Base-by-base conservation (phyloP, 92 coral and sea anemone genomes). In the Zoanthus gigantus region DNA sequence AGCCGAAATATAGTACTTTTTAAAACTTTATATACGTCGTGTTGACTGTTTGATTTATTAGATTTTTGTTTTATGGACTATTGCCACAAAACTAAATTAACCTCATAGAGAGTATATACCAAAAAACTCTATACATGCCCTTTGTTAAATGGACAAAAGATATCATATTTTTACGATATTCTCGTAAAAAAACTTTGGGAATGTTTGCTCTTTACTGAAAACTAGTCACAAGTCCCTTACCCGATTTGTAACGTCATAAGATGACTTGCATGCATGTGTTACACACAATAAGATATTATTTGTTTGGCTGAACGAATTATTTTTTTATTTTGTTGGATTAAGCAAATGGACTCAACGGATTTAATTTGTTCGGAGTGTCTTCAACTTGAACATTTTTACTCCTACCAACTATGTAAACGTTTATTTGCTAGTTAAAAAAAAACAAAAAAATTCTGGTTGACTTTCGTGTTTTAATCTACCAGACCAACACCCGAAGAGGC, bases 401-500 rank as follows among this genome's bases (percentile, higher is more conserved):
- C 3, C 1, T 34, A 34, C 42, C 42, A 34, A 1, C 42, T 34
- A 3, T 34, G 42, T 34, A 34, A 34, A 34, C 42, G 42, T 37
- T 37, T 37, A 37, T 37, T 37, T 37, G 42, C 42, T 37, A 37
- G 42, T 1, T 37, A 37, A 37, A 37, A 37, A 37, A 37, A 2
- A 1, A 23, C 23, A 2, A 37, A 37, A 37, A 37, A 0, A 2
- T 37, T 37, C 42, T 37, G 42, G 42, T 37, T 37, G 42, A 37
- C 42, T 37, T 28, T 50, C 23, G n/a, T 47, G 50, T 30, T 32
- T 23, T 47, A 12, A n/a, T 69, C 63, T 75, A 12, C 42, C 83
- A 97, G 99, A 71, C 99, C 99, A 14, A 68, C 97, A 2, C 90
- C 93, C 2, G 99, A 95, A 47, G 99, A 97, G 72, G 98, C 95